Evolutionary conservation across 2,888 invertebrate species (phyloP).

Genomic region (Plagodis dolabraria): DNA sequence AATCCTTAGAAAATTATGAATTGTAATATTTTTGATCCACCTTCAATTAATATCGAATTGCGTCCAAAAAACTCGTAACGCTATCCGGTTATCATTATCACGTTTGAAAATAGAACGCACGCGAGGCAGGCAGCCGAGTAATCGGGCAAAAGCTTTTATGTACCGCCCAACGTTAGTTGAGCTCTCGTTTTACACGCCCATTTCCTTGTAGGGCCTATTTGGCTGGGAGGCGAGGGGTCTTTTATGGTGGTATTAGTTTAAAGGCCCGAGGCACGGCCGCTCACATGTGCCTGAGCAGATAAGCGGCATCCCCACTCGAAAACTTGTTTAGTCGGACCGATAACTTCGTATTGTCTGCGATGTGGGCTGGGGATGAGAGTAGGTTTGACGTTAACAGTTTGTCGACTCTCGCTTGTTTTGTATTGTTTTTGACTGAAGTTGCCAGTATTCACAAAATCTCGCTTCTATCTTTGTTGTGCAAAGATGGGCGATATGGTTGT

Average conservation of each 20-base stretch:
- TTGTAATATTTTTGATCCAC: neutral
- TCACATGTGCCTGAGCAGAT: slow-evolving; percentile 80
- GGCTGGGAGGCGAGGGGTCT: slow-evolving; percentile 63
- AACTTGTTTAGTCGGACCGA: slow-evolving; percentile 79
- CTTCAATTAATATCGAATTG: slow-evolving; percentile 26
- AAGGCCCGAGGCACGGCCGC: slow-evolving; percentile 74
- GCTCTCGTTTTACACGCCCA: slow-evolving; percentile 66
- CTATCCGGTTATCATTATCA: slow-evolving; percentile 81
- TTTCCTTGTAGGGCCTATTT: slow-evolving; percentile 70
- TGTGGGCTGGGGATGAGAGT: slow-evolving; percentile 52
- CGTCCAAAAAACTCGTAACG: slow-evolving; percentile 40
- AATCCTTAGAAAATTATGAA: no score
- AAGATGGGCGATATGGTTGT: no score
- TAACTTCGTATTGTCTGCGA: slow-evolving; percentile 76
- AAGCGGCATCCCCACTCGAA: slow-evolving; percentile 81
- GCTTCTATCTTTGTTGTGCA: no score
- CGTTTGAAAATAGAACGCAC: slow-evolving; percentile 83
- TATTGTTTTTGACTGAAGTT: neutral
- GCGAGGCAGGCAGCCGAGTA: slow-evolving; percentile 79
- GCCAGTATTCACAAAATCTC: neutral
- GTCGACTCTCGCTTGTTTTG: slow-evolving; percentile 36
- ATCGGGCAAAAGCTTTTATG: slow-evolving; percentile 81
- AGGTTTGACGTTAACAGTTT: slow-evolving; percentile 46
- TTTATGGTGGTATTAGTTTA: slow-evolving; percentile 70
- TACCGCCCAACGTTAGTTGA: slow-evolving; percentile 59